phyloP scores from a whole-genome alignment of 2,797 vertebrate genomes.

The Sebastes hopkinsi region DNA sequence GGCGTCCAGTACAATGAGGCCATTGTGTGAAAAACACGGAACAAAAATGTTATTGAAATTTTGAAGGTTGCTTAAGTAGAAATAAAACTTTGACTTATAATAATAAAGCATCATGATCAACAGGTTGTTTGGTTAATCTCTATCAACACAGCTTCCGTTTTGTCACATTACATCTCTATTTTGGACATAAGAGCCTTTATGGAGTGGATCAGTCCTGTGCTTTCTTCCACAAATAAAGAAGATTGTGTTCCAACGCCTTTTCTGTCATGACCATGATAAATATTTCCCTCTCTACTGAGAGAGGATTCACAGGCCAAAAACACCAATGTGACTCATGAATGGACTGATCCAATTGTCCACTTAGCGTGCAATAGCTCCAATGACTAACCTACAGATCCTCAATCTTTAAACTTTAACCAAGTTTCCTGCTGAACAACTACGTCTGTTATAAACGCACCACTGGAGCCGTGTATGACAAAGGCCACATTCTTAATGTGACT shows the following conservation, averaged over 20 bases:
- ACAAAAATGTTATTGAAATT: background rate
- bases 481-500: constrained; percentile 1
- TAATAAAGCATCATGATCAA: background rate
- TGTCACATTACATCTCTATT: background rate
- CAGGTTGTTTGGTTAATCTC: background rate
- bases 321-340: constrained; percentile 5
- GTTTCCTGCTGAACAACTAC: background rate
- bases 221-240: constrained; percentile 13
- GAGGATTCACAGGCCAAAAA: background rate
- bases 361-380: background rate
- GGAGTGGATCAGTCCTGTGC: background rate
- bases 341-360: constrained; percentile 12
- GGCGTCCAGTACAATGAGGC: background rate
- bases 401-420: constrained; percentile 5
- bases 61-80: background rate
- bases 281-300: background rate
- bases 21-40: constrained; percentile 5
- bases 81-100: background rate
- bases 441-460: background rate
- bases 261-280: background rate
- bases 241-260: background rate
- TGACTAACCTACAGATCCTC: background rate
- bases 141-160: background rate
- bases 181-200: constrained; percentile 42
- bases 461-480: background rate